Percentiles rank a stretch among this genome's conserved stretches.
phyloP scores from a whole-genome alignment of 2,888 invertebrate genomes.

The Glyphotaelius pellucidus region DNA sequence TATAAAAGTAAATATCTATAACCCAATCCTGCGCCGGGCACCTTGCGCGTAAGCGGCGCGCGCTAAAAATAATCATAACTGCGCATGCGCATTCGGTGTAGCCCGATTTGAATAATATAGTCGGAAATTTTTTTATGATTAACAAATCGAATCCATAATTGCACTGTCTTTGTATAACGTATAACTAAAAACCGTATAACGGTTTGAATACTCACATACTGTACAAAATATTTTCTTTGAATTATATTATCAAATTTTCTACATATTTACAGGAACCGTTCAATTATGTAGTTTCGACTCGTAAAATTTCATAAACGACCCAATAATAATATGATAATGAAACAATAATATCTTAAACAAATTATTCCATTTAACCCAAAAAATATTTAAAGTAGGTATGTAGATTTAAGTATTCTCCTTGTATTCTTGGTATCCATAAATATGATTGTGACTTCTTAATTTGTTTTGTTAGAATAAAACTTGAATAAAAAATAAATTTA shows the following conservation, averaged over 20 bases:
- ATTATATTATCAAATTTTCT: background rate
- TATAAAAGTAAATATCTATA: no score
- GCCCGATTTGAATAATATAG: no score
- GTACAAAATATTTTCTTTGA: no score
- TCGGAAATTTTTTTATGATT: no score
- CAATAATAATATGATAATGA: background rate
- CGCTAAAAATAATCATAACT: no score
- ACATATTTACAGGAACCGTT: background rate
- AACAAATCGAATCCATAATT: no score
- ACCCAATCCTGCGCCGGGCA: no score
- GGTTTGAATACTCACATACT: no score
- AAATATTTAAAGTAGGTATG: background rate
- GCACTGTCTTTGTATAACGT: no score
- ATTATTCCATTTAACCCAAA: background rate
- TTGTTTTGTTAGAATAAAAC: background rate
- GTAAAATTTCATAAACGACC: background rate
- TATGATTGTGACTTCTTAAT: constrained; percentile 21
- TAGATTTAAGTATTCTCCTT: background rate
- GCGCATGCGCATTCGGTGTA: no score
- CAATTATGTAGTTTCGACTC: background rate
- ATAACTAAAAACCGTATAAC: no score
- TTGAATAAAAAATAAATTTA: constrained; percentile 29
- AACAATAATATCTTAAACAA: background rate
- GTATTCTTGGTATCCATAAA: background rate
- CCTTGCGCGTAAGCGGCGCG: no score